Percentiles rank a stretch among this genome's conserved stretches.
phyloP scores from a whole-genome alignment of 2,113 vertebrate genomes.

The Myocastor coypus region DNA sequence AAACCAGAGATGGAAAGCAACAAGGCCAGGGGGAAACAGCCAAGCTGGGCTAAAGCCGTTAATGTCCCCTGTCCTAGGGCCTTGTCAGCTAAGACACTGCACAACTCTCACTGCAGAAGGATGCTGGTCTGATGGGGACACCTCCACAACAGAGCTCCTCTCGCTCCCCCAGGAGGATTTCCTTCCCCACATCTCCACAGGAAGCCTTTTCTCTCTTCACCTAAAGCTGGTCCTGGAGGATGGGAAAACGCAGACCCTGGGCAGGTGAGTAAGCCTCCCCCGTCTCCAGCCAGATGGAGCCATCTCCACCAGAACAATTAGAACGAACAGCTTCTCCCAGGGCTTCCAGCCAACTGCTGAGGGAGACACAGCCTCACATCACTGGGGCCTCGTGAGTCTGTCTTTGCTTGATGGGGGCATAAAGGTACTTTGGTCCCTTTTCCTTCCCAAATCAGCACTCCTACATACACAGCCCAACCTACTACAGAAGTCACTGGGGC shows the following conservation, averaged over 20 bases:
- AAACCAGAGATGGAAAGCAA: slow-evolving; percentile 40
- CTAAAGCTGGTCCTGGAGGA: not conserved
- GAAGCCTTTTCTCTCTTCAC: not conserved
- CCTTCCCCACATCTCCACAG: not conserved
- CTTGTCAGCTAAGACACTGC: not conserved
- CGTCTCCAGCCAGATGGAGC: not conserved
- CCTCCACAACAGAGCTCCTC: not conserved
- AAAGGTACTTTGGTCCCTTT: slow-evolving; percentile 57
- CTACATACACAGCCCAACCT: not conserved
- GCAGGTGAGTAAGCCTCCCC: not conserved
- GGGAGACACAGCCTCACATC: slow-evolving; percentile 10
- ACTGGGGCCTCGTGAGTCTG: slow-evolving; percentile 12
- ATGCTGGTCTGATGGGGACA: not conserved
- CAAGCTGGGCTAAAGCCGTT: not conserved
- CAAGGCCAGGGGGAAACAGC: not conserved
- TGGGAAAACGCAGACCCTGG: not conserved
- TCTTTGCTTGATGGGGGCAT: not conserved
- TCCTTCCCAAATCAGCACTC: slow-evolving; percentile 56
- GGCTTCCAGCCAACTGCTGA: slow-evolving; percentile 39
- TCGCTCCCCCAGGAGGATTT: not conserved
- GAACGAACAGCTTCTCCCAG: not conserved
- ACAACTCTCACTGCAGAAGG: not conserved
- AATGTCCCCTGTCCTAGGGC: not conserved
- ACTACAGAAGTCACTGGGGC: slow-evolving; percentile 53
- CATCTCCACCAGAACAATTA: not conserved